phyloP scores from a whole-genome alignment of 2,888 invertebrate genomes.

The Enchytraeus crypticus region DNA sequence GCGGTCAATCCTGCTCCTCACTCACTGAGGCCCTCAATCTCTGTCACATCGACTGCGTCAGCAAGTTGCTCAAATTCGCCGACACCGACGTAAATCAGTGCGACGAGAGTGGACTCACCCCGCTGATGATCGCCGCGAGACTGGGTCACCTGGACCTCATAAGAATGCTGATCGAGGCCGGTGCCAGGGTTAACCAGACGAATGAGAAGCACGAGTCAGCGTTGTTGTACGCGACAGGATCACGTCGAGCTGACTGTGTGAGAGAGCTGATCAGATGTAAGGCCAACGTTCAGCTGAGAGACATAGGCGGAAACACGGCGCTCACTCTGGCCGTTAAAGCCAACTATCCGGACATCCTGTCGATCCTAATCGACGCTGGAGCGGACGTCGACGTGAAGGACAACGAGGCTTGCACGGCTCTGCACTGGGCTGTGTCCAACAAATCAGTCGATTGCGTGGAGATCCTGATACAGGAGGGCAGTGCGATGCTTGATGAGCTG shows the following conservation, averaged over 20 bases:
- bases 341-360: neutral
- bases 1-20: slow-evolving; percentile 1
- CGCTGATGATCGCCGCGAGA: slow-evolving; percentile 11
- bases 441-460: neutral
- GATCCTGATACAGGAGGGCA: slow-evolving; percentile 2
- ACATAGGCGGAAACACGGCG: slow-evolving; percentile 9
- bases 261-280: slow-evolving; percentile 4
- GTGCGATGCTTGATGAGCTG: slow-evolving; percentile 7
- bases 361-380: slow-evolving; percentile 1
- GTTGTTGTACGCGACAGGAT: slow-evolving; percentile 11
- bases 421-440: slow-evolving; percentile 12
- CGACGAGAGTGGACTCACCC: slow-evolving; percentile 1
- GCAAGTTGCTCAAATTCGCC: neutral
- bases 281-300: slow-evolving; percentile 9
- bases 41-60: neutral
- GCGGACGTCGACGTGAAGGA: slow-evolving; percentile 11
- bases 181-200: slow-evolving; percentile 7
- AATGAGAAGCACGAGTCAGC: slow-evolving; percentile 10
- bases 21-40: slow-evolving; percentile 8
- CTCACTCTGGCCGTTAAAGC: slow-evolving; percentile 10
- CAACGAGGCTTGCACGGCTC: slow-evolving; percentile 2
- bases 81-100: slow-evolving; percentile 4
- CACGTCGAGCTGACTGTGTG: slow-evolving; percentile 1
- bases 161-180: slow-evolving; percentile 3
- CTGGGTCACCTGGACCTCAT: slow-evolving; percentile 5